Evolutionary conservation across 2,797 vertebrate species (phyloP).

Genomic region (Lithobates pipiens): DNA sequence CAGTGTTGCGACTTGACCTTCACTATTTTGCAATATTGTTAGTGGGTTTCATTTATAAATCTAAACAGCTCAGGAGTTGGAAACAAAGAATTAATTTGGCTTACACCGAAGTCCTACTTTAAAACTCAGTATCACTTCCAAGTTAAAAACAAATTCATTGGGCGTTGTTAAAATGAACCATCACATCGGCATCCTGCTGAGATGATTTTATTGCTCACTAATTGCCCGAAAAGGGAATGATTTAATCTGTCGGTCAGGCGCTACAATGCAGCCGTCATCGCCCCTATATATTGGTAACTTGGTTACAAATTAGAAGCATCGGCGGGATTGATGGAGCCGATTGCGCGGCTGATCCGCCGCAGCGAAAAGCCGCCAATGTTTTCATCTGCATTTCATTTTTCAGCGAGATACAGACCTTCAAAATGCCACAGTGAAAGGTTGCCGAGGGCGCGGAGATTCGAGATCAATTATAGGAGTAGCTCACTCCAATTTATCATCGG

Average conservation of each 20-base stretch:
- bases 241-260: conserved; percentile 49
- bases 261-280: conserved; percentile 60
- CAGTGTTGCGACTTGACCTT: no score
- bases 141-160: not conserved
- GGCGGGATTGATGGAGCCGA: conserved; percentile 56
- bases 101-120: not conserved
- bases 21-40: no score
- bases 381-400: conserved; percentile 73
- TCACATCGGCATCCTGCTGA: not conserved
- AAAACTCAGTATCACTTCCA: not conserved
- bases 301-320: conserved; percentile 58
- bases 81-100: no score
- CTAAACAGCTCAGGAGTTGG: no score
- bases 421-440: conserved; percentile 79
- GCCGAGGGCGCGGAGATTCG: conserved; percentile 73
- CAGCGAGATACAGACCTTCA: conserved; percentile 75
- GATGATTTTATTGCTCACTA: conserved; percentile 56
- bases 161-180: not conserved
- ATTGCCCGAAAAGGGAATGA: conserved; percentile 60
- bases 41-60: no score
- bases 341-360: conserved; percentile 31
- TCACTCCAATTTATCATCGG: conserved; percentile 77
- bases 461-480: conserved; percentile 83
- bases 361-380: conserved; percentile 41
- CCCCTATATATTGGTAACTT: conserved; percentile 63